Conservation (phyloP, 2,888 invertebrate species). For the Microlaimidae sp. region DNA sequence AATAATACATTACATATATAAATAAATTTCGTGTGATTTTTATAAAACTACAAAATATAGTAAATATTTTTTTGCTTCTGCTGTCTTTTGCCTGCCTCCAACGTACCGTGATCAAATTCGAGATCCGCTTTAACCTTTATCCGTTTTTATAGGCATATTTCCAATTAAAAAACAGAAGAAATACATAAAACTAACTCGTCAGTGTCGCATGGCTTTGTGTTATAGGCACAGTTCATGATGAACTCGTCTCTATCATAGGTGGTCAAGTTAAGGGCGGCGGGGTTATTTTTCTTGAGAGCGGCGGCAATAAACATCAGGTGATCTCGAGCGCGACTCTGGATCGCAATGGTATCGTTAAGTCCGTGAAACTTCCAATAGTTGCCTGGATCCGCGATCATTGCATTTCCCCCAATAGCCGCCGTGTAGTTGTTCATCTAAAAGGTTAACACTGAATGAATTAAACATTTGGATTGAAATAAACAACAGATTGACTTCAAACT, state of each 20-base stretch:
- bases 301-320: background rate
- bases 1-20: too few relatives aligned
- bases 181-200: background rate
- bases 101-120: too few relatives aligned
- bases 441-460: background rate
- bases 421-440: conserved; percentile 8
- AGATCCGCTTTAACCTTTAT: background rate
- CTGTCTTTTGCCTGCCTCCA: too few relatives aligned
- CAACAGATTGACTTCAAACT: too few relatives aligned
- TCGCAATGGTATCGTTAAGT: background rate
- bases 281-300: conserved; percentile 1
- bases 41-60: too few relatives aligned
- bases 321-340: background rate
- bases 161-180: background rate
- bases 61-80: too few relatives aligned
- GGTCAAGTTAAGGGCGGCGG: background rate
- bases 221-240: conserved; percentile 28
- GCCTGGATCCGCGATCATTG: background rate
- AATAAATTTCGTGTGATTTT: too few relatives aligned
- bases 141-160: background rate
- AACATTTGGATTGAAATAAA: too few relatives aligned
- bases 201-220: conserved; percentile 24
- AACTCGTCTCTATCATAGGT: conserved; percentile 19
- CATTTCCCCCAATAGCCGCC: background rate
- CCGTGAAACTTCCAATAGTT: background rate